Evolutionary conservation across 2,888 invertebrate genomes (phyloP).

Genomic region (Caenorhabditis sinica): DNA sequence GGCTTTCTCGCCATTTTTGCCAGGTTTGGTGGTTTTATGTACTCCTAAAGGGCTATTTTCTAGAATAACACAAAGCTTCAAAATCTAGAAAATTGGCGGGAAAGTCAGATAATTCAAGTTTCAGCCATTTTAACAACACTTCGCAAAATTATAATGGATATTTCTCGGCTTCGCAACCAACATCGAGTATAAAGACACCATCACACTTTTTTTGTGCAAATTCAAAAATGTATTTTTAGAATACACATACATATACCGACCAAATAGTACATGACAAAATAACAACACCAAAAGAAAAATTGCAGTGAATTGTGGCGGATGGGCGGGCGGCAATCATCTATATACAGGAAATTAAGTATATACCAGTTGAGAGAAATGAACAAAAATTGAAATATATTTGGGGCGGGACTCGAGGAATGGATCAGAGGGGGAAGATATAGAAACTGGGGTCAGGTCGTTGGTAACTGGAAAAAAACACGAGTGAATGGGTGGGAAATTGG

Average conservation of each 20-base stretch:
- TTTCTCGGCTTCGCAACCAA: too few relatives aligned
- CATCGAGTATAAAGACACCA: too few relatives aligned
- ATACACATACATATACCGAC: not conserved
- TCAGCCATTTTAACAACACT: too few relatives aligned
- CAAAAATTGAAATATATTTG: slow-evolving; percentile 1
- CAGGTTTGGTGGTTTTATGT: too few relatives aligned
- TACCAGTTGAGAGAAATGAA: slow-evolving; percentile 39
- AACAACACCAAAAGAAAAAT: slow-evolving; percentile 18
- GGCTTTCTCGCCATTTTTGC: too few relatives aligned
- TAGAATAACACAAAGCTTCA: too few relatives aligned
- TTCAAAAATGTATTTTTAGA: not conserved
- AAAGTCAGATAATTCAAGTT: too few relatives aligned
- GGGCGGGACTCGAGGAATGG: slow-evolving; percentile 16
- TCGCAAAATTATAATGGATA: too few relatives aligned
- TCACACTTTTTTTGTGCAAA: too few relatives aligned
- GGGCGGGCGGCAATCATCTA: slow-evolving; percentile 6
- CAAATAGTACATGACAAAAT: slow-evolving; percentile 16
- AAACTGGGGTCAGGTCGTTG: not conserved
- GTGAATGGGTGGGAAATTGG: not conserved
- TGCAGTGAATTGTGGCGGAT: not conserved
- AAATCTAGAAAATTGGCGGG: too few relatives aligned
- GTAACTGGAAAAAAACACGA: not conserved
- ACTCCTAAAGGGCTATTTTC: too few relatives aligned
- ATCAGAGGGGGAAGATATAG: not conserved
- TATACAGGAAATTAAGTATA: slow-evolving; percentile 27